Base-by-base conservation (phyloP, 2,113 vertebrate genomes). In the Pelusios castaneus region DNA sequence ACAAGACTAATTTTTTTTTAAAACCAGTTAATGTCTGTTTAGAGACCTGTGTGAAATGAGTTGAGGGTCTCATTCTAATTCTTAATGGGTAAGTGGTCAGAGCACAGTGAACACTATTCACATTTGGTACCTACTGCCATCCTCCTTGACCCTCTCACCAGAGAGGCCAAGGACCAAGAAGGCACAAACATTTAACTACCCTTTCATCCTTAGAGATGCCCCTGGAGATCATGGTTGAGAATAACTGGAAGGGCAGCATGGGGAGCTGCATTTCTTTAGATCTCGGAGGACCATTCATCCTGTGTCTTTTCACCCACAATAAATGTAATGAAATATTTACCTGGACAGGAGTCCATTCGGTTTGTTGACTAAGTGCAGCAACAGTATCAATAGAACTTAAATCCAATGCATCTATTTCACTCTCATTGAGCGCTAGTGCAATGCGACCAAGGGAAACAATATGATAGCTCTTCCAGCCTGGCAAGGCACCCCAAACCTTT, bases 401-500 rank as follows among this genome's bases (percentile, higher is more conserved):
- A 75, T 98, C 88, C 91, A 99, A 95, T 87, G 97, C 97, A n/a
- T 83, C 2, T 4, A 99, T 95, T 80, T 99, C 98, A 4, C 45
- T 89, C 29, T 97, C 97, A 0, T 84, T 98, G 6, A 99, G 96
- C 6, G 97, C 97, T 76, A 98, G 89, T n/a, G 97, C 98, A 43
- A 98, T 98, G 56, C 79, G 96, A 5, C 98, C 98, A 77, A 99
- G 93, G 8, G 98, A 97, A 29, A 97, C 76, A 1, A 98, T 78
- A 2, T 98, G 98, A 47, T 98, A 95, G 29, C 95, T 97, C 85
- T 90, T 98, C 98, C 98, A 99, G 84, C 27, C 85, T 52, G 95
- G 89, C 38, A 98, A 96, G 0, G 3, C 5, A 5, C 96, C 97
- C 98, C 98, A 98, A 3, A 94, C 97, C 98, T 98, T 90, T 12